These are phyloP conservation scores for Thumatha senex DNA, from an alignment of 2,888 invertebrate genomes.

Conservation along the genomic window DNA sequence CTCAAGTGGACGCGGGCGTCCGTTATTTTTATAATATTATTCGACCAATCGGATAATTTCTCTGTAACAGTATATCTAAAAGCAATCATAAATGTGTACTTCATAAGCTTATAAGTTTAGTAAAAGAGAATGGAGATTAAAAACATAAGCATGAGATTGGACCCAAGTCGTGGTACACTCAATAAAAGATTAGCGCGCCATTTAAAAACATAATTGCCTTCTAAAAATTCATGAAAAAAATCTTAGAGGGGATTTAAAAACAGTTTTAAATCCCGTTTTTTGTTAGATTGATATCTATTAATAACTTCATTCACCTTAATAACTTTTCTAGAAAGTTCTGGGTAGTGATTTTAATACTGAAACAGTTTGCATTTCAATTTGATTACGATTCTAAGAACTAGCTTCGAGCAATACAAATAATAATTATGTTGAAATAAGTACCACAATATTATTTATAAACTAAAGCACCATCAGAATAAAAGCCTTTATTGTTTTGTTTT, in stretches of 20 bases:
- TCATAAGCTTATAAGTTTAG: constrained; percentile 31
- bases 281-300: background rate
- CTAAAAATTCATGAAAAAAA: constrained; percentile 15
- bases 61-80: background rate
- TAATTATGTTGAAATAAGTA: background rate
- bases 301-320: too few relatives aligned
- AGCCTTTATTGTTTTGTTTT: background rate
- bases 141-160: constrained; percentile 5
- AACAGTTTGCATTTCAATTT: constrained; percentile 5
- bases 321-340: constrained; percentile 2
- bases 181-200: constrained; percentile 17
- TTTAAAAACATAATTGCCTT: constrained; percentile 8
- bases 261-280: constrained; percentile 16
- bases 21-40: too few relatives aligned
- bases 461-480: background rate
- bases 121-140: constrained; percentile 40
- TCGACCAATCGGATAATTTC: too few relatives aligned
- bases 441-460: background rate
- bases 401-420: background rate
- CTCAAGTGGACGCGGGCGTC: too few relatives aligned
- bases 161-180: constrained; percentile 14
- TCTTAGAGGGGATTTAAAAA: too few relatives aligned
- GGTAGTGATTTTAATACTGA: background rate
- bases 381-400: background rate
- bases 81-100: background rate